Percentiles rank a stretch among this genome's conserved stretches.
phyloP scores from a whole-genome alignment of 2,888 invertebrate species.

The Bhutanitis thaidina region DNA sequence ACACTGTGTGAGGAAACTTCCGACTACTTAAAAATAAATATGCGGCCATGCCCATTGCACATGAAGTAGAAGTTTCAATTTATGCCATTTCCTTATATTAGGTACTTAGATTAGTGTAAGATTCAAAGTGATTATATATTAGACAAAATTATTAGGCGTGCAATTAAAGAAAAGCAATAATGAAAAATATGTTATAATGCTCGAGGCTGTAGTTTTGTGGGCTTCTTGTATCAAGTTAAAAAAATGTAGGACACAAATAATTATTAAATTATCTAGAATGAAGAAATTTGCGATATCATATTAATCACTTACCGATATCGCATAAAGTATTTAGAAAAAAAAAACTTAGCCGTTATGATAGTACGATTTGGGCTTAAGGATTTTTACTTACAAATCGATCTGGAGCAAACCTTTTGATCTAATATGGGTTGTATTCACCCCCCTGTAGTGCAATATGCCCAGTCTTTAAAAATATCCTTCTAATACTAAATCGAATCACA shows the following conservation, averaged over 20 bases:
- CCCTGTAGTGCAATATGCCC: conserved; percentile 37
- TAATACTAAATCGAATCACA: conserved; percentile 28
- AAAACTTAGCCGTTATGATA: conserved; percentile 3
- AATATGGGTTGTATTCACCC: conserved; percentile 12
- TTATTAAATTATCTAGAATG: neutral
- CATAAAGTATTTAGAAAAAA: neutral
- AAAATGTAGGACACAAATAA: neutral
- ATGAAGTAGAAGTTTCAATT: conserved; percentile 31
- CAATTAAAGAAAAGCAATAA: conserved; percentile 21
- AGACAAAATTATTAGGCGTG: conserved; percentile 18
- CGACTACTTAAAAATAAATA: conserved; percentile 20
- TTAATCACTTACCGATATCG: conserved; percentile 4
- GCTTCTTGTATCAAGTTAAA: conserved; percentile 10
- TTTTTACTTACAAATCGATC: neutral
- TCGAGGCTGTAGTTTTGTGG: conserved; percentile 8
- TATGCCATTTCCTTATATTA: conserved; percentile 42
- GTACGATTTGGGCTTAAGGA: conserved; percentile 7
- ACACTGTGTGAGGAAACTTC: neutral
- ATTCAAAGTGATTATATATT: conserved; percentile 21
- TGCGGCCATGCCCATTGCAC: conserved; percentile 15
- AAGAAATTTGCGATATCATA: neutral
- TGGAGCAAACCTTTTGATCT: neutral
- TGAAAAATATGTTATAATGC: conserved; percentile 17
- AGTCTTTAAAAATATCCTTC: conserved; percentile 30
- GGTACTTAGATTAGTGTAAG: conserved; percentile 25